A percentile compares a stretch with the other conserved stretches of the same genome.
These are phyloP conservation scores for Neosilurus mollespiculum DNA, from an alignment of 2,797 vertebrate species.

Conservation along the genomic window DNA sequence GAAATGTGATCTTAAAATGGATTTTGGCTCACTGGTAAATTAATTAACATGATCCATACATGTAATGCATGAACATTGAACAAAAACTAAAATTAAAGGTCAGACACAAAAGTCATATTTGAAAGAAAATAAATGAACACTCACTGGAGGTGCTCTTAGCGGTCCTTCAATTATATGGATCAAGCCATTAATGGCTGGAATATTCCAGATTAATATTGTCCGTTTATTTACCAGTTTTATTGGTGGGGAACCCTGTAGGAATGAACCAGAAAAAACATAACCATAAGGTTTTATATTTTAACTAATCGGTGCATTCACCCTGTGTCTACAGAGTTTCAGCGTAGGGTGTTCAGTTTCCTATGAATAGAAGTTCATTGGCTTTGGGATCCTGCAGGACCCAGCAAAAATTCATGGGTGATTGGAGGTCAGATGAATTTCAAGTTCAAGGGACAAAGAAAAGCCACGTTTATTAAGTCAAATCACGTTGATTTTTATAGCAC, in stretches of 20 bases:
- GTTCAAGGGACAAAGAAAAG: background rate
- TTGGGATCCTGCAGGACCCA: background rate
- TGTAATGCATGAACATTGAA: background rate
- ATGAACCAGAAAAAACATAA: constrained; percentile 4
- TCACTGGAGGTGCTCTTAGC: constrained; percentile 75
- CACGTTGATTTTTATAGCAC: no score
- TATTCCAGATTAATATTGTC: constrained; percentile 84
- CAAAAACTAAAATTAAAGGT: background rate
- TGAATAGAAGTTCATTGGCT: background rate
- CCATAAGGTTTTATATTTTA: background rate
- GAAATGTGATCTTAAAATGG: background rate
- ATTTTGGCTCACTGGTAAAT: background rate
- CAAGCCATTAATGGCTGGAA: constrained; percentile 86
- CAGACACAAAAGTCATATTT: background rate
- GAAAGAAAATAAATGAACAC: constrained; percentile 35
- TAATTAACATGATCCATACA: background rate
- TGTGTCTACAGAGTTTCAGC: background rate
- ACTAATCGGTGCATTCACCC: background rate
- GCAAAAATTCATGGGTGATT: background rate
- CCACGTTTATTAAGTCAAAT: background rate
- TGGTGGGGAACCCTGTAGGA: constrained; percentile 56
- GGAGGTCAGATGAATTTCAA: background rate
- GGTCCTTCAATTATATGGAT: constrained; percentile 87
- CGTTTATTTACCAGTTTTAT: constrained; percentile 76
- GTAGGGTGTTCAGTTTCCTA: background rate